Percentiles rank a stretch among this genome's conserved stretches.
Evolutionary conservation across 2,113 vertebrate genomes (phyloP).

Genomic region (Atrichornis clamosus): DNA sequence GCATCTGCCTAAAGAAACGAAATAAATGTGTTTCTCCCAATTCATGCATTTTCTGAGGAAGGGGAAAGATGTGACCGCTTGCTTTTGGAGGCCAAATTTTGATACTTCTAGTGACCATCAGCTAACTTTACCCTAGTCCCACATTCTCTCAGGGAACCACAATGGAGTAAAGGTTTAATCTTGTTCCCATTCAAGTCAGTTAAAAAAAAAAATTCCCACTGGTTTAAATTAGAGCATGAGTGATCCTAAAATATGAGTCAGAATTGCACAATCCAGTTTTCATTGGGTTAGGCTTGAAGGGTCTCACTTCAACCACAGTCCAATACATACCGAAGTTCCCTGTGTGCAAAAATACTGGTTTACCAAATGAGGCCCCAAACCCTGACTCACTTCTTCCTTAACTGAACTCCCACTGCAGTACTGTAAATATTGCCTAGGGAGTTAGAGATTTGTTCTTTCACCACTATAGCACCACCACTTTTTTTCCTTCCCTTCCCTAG

Average conservation of each 20-base stretch:
- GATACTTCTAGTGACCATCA: neutral
- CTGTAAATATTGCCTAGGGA: constrained; percentile 10
- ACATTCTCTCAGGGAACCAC: neutral
- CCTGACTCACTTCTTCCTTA: neutral
- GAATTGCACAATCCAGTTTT: neutral
- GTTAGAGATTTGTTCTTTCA: neutral
- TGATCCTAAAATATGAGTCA: constrained; percentile 3
- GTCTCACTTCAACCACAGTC: neutral
- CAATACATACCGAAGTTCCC: neutral
- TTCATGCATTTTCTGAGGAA: neutral
- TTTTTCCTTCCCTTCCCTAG: neutral
- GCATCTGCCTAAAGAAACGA: neutral
- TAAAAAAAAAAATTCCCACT: neutral
- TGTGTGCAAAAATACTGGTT: neutral
- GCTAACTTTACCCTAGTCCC: neutral
- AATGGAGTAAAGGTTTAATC: neutral
- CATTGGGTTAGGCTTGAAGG: neutral
- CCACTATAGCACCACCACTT: neutral
- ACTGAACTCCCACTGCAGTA: neutral
- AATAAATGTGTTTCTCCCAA: neutral
- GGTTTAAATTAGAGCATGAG: neutral
- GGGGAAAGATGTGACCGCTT: neutral
- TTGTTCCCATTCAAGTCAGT: neutral
- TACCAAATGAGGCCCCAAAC: neutral
- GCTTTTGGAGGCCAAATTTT: neutral